Evolutionary conservation across 2,797 vertebrate species (phyloP).

Genomic region (Eleutherodactylus coqui): DNA sequence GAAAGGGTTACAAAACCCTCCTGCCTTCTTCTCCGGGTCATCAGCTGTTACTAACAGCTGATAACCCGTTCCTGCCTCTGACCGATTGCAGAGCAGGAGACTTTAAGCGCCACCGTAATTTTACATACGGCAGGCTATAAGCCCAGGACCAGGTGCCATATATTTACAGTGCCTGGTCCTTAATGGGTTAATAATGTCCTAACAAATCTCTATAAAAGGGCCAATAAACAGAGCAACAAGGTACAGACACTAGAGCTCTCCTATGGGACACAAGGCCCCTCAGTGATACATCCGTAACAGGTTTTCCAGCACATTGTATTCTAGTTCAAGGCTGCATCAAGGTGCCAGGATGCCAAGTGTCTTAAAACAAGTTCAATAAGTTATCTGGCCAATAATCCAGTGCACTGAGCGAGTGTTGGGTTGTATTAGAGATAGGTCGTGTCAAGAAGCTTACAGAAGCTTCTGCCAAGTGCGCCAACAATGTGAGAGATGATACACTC

Average conservation of each 20-base stretch:
- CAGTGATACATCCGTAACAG: not conserved
- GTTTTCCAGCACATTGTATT: not conserved
- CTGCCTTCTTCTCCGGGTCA: too few species aligned
- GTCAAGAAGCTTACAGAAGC: conserved; percentile 51
- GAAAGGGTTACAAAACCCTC: too few species aligned
- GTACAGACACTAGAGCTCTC: not conserved
- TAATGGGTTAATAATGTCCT: too few species aligned
- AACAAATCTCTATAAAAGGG: not conserved
- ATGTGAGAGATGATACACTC: conserved; percentile 22
- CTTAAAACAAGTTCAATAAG: conserved; percentile 32
- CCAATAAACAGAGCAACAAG: not conserved
- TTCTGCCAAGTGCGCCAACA: conserved; percentile 14
- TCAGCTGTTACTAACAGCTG: too few species aligned
- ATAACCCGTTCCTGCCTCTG: too few species aligned
- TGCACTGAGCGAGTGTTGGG: conserved; percentile 20
- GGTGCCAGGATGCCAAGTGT: conserved; percentile 60
- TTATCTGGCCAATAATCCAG: conserved; percentile 47
- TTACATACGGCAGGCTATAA: too few species aligned
- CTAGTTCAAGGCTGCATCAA: not conserved
- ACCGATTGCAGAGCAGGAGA: too few species aligned
- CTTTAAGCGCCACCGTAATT: too few species aligned
- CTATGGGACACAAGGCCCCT: not conserved
- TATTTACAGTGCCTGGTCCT: too few species aligned
- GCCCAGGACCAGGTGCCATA: too few species aligned
- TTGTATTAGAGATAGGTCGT: conserved; percentile 34